Evolutionary conservation across 1,140 invertebrate species (phyloP).

Genomic region (Cydia amplana): DNA sequence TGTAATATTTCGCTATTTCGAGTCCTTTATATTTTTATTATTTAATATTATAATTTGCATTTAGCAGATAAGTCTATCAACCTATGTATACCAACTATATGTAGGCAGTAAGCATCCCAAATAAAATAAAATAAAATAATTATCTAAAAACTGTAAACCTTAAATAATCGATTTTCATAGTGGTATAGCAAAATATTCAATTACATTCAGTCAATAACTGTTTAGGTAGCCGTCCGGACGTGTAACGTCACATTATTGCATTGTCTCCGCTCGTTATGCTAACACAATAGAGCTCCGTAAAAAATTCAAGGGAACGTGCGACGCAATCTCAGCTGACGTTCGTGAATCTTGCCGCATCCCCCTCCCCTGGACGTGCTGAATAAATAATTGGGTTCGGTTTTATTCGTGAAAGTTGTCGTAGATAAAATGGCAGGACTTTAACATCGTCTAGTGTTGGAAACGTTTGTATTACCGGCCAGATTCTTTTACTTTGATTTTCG

Average conservation of each 20-base stretch:
- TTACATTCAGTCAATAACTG: background rate
- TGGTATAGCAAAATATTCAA: no score
- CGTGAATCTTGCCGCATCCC: conserved; percentile 6
- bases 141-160: no score
- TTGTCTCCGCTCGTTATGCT: background rate
- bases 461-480: background rate
- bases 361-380: conserved; percentile 24
- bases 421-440: conserved; percentile 13
- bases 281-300: background rate
- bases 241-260: background rate
- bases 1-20: no score
- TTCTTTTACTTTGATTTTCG: background rate
- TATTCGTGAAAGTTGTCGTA: conserved; percentile 23
- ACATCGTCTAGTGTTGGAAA: background rate
- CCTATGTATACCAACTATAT: no score
- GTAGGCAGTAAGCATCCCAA: no score
- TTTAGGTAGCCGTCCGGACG: background rate
- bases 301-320: conserved; percentile 4
- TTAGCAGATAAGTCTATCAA: no score
- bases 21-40: no score
- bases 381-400: conserved; percentile 32
- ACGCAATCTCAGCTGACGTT: conserved; percentile 26
- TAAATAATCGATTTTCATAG: no score
- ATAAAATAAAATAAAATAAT: no score
- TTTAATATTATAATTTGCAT: no score